Evolutionary conservation across 2,113 vertebrate genomes (phyloP), one percentile per base, ranked within the genome.

Genomic region (Ondatra zibethicus): DNA sequence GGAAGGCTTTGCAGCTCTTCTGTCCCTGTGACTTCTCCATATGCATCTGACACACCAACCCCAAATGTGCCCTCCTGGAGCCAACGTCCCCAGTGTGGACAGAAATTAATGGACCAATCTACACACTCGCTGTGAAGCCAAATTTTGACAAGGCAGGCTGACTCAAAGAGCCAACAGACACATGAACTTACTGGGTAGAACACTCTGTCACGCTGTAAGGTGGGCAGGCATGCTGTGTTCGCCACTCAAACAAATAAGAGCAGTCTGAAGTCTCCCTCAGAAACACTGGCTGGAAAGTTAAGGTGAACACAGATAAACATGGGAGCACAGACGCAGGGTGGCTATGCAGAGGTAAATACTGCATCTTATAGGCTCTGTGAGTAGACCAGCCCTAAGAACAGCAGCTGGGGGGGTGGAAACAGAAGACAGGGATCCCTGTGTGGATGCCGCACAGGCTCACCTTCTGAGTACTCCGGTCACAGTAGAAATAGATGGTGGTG

Each of bases 171-270:
- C n/a, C 39, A 23, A 36, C 17, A 88, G 45, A n/a, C 33, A 4
- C 23, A 8, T 39, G 85, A 70, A 88, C 85, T 88, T 70, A 88
- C 85, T 72, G 85, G 98, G 98, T 99, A 3, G 99, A 99, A 94
- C 99, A 99, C 96, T 99, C 99, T 1, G 98, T 98, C 93, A 99
- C 98, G 93, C 99, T 99, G 89, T 99, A 99, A 7, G 99, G 99
- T 5, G 99, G 97, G 75, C 99, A 99, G 96, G 99, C 99, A 73
- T 99, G 98, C 21, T 98, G 98, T 0, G 99, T 99, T 47, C 99
- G 99, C 99, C 99, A 99, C 96, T 98, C 99, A 92, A 99, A 99
- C 98, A 99, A 65, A 97, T 99, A 99, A 55, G 99, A 99, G 81
- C 99, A 99, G 23, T 99, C 99, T 1, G 99, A 97, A 1, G 99